Evolutionary conservation across 2,797 vertebrate species (phyloP), one percentile per base, ranked within the genome.

Genomic region (Toxotes lorentzi): DNA sequence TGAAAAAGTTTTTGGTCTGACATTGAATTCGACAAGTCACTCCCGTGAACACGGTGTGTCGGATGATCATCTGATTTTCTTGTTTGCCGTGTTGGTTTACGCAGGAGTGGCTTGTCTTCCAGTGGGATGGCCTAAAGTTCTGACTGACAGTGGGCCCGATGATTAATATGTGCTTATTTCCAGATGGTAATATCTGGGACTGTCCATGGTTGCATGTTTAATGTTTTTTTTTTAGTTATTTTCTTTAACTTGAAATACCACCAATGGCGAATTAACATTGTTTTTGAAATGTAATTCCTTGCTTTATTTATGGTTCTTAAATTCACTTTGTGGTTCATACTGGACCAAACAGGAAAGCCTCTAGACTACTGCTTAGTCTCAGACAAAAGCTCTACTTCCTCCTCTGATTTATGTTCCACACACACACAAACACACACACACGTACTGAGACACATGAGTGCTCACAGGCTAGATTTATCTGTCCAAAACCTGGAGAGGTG

Each of bases 301-400:
- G 34, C 17, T 43, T 47, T 27, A 34, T 78, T 57, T 24, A 21
- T 66, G 12, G 17, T 47, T 35, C 2, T 62, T 41, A 27, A 63
- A n/a, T 24, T 21, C 1, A 3, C 8, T 6, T 21, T 57, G 30
- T 38, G 43, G 57, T 67, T 79, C 27, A 54, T 68, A n/a, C 10
- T 81, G 34, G 6, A 62, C 13, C 40, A 80, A 83, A 90, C 87
- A 91, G 89, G 90, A 93, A 93, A 81, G 64, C 43, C 79, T 81
- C 38, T 70, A 73, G 53, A 74, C 71, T 78, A 66, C 67, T 71
- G 83, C 89, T 81, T 80, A 50, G 79, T 58, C 45, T 84, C 47
- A 86, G 77, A 90, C 82, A 91, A 90, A 93, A 89, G 77, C 73
- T 62, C 12, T 57, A 81, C 86, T 91, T 94, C 89, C 82, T 84